A percentile compares a stretch with the other conserved stretches of the same genome.
Evolutionary conservation across 2,113 vertebrate genomes (phyloP).

Genomic region (Chrysemys picta): DNA sequence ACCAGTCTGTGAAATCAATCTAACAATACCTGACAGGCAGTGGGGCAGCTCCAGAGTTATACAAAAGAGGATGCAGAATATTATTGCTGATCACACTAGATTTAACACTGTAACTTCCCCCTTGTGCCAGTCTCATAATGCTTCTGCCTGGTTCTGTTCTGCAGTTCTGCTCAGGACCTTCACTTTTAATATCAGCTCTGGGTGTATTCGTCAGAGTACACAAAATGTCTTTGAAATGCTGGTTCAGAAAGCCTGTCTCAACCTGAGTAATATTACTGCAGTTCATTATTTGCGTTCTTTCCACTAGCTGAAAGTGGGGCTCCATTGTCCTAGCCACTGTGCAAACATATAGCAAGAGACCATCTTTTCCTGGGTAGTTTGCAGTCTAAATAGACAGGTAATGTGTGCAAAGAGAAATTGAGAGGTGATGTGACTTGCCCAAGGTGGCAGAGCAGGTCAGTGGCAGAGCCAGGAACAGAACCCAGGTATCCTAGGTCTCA

Average conservation of each 20-base stretch:
- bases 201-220: background rate
- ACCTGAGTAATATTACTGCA: background rate
- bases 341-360: background rate
- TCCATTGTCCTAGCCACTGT: background rate
- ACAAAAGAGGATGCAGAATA: background rate
- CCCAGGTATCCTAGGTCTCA: background rate
- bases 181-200: background rate
- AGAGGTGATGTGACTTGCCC: background rate
- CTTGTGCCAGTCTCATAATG: background rate
- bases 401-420: background rate
- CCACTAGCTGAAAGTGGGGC: background rate
- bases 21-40: background rate
- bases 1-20: background rate
- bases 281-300: background rate
- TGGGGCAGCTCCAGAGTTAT: background rate
- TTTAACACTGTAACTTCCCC: background rate
- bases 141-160: background rate
- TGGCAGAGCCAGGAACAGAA: background rate
- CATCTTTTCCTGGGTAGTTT: background rate
- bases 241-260: background rate
- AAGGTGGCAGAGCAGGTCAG: background rate
- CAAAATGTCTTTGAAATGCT: background rate
- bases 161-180: background rate
- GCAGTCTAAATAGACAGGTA: background rate
- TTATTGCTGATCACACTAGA: background rate